Evolutionary conservation across 2,797 vertebrate genomes (phyloP).

Genomic region (Falco peregrinus): DNA sequence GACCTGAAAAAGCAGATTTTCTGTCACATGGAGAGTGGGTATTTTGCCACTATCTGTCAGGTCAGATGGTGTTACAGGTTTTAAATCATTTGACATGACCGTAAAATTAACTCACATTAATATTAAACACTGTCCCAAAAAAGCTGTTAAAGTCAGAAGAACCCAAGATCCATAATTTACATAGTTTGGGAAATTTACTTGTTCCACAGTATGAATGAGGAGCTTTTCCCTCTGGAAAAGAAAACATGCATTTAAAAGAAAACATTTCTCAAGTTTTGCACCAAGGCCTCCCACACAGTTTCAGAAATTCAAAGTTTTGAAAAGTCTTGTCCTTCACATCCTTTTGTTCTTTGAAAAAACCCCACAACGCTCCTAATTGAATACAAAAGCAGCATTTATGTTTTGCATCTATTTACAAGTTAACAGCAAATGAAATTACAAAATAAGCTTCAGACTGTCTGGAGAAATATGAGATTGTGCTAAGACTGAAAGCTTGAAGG

Average conservation of each 20-base stretch:
- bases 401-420: background rate
- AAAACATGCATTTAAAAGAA: background rate
- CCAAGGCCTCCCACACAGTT: background rate
- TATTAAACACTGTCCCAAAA: background rate
- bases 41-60: background rate
- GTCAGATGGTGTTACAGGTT: background rate
- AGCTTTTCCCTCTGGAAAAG: background rate
- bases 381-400: background rate
- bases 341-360: background rate
- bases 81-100: background rate
- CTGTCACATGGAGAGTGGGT: background rate
- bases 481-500: background rate
- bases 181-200: background rate
- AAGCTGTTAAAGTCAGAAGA: background rate
- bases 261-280: background rate
- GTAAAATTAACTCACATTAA: background rate
- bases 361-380: background rate
- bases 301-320: background rate
- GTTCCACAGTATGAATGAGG: background rate
- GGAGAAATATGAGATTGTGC: background rate
- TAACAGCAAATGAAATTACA: background rate
- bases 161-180: background rate
- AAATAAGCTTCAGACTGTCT: background rate
- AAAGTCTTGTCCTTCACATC: background rate
- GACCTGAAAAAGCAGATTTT: background rate